These are phyloP conservation scores for Cotesia glomerata DNA, from an alignment of 1,140 invertebrate species.

Conservation along the genomic window DNA sequence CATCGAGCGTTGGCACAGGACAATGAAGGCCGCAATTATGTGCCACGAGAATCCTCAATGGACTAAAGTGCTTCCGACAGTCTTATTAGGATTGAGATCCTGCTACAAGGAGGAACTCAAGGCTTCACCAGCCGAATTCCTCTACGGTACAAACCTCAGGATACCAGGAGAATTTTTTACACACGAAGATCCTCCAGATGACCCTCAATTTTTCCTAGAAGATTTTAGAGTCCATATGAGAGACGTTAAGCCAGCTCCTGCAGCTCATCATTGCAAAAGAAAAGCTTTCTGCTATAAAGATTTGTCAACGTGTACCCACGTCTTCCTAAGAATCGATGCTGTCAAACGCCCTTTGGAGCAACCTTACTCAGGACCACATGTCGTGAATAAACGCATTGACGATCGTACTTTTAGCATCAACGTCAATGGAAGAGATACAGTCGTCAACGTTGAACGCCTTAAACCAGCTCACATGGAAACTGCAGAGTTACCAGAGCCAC, in stretches of 20 bases:
- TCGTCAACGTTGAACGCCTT: constrained; percentile 6
- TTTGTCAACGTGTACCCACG: constrained; percentile 31
- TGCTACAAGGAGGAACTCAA: constrained; percentile 45
- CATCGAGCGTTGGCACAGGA: constrained; percentile 55
- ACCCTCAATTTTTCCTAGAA: constrained; percentile 14
- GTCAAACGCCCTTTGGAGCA: constrained; percentile 32
- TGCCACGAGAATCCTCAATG: constrained; percentile 41
- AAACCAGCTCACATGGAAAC: constrained; percentile 10
- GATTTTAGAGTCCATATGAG: background rate
- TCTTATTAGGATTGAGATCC: constrained; percentile 54
- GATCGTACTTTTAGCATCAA: constrained; percentile 34
- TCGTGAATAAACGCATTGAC: constrained; percentile 29
- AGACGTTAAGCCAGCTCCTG: background rate
- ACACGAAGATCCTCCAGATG: constrained; percentile 25
- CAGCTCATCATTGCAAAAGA: background rate
- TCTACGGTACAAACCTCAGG: constrained; percentile 49
- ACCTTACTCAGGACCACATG: constrained; percentile 38
- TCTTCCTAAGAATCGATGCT: constrained; percentile 38
- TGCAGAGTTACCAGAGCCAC: too few relatives aligned
- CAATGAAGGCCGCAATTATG: constrained; percentile 53
- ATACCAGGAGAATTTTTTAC: constrained; percentile 43
- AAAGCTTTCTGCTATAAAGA: constrained; percentile 33
- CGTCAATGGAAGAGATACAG: background rate
- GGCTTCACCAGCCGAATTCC: constrained; percentile 47
- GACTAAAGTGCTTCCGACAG: constrained; percentile 48